A percentile compares a stretch with the other conserved stretches of the same genome.
Conservation (phyloP, 2,113 vertebrate genomes). For the Saiga tatarica region DNA sequence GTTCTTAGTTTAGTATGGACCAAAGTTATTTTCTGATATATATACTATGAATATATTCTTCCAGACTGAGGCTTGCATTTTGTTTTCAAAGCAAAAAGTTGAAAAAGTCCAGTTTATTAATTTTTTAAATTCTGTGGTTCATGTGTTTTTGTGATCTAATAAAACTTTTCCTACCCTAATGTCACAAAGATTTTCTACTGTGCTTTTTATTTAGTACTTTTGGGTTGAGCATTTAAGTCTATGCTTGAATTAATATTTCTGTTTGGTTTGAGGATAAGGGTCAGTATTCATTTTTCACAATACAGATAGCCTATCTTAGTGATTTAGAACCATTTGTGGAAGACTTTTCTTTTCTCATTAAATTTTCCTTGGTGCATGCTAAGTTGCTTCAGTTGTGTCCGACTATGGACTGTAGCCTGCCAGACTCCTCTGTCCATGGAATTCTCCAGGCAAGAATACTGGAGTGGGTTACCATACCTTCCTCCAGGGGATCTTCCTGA, state of each 20-base stretch:
- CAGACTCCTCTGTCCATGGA: not conserved
- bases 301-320: not conserved
- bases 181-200: not conserved
- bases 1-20: not conserved
- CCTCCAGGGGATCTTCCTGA: not conserved
- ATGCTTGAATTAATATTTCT: not conserved
- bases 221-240: not conserved
- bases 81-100: not conserved
- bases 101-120: not conserved
- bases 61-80: not conserved
- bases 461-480: not conserved
- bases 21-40: not conserved
- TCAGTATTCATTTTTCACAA: not conserved
- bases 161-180: not conserved
- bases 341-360: not conserved
- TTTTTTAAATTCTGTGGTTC: not conserved
- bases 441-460: not conserved
- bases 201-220: not conserved
- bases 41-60: not conserved
- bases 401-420: not conserved
- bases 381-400: not conserved
- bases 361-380: not conserved
- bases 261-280: not conserved
- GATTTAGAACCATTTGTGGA: not conserved
- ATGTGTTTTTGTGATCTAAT: not conserved